Base-by-base conservation (phyloP, 2,888 invertebrate genomes). In the Helleia helle region DNA sequence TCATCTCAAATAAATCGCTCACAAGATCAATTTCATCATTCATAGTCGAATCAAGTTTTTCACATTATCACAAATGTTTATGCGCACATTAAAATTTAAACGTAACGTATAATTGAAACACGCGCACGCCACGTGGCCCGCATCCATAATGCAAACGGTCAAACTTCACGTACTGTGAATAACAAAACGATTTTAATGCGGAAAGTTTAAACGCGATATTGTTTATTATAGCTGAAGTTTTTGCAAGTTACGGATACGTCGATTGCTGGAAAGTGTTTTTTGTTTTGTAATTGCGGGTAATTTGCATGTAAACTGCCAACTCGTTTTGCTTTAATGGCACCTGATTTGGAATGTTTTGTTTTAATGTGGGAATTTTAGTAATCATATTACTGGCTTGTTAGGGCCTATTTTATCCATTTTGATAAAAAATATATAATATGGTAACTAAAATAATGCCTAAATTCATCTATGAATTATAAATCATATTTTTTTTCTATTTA, bases 21-120 rank as follows among this genome's bases (percentile, higher is more conserved):
- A n/a, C n/a, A n/a, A n/a, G n/a, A n/a, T n/a, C n/a, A n/a, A n/a
- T n/a, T n/a, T n/a, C n/a, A n/a, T n/a, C n/a, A n/a, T n/a, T n/a
- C n/a, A n/a, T n/a, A n/a, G n/a, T n/a, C n/a, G n/a, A n/a, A n/a
- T n/a, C 22, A 18, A 38, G 30, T 42, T 45, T 45, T 42, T 31
- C 17, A 13, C 37, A 31, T 39, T 39, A 39, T 39, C 42, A 11
- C 30, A 8, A 24, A 36, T 38, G 43, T 46, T 49, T 44, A 42
- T 40, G 41, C 39, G 41, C 39, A 31, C 28, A 42, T 36, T 55
- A 54, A 53, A 47, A 56, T 55, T 52, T 43, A 42, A 42, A 42
- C 44, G 44, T 47, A 49, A 48, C 53, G 53, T 69, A 60, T 71
- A 71, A 71, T 71, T 69, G 69, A 66, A 71, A 68, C 68, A 64